Evolutionary conservation across 2,888 invertebrate species (phyloP).

Genomic region (Idaea aversata): DNA sequence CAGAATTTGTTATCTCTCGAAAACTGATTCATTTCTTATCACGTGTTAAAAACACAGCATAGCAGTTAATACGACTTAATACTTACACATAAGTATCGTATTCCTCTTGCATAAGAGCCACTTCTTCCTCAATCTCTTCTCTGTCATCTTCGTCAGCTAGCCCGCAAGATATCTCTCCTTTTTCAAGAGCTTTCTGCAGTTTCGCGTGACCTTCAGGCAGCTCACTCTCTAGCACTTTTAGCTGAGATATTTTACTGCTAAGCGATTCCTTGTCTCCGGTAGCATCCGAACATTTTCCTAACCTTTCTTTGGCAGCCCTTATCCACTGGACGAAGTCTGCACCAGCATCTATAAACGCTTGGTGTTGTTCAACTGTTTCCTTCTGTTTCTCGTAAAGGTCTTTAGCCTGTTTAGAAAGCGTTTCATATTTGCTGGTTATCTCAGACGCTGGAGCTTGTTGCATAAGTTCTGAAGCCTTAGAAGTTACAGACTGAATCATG

Average conservation of each 20-base stretch:
- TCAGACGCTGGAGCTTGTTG: slow-evolving; percentile 95
- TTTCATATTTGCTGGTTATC: slow-evolving; percentile 94
- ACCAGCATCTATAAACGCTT: slow-evolving; percentile 94
- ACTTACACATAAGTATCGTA: slow-evolving; percentile 91
- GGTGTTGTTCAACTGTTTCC: slow-evolving; percentile 93
- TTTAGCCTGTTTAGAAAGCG: slow-evolving; percentile 93
- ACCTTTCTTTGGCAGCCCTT: slow-evolving; percentile 91
- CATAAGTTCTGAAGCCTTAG: slow-evolving; percentile 95
- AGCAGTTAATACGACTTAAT: slow-evolving; percentile 14
- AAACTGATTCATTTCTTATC: background rate
- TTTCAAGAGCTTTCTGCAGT: slow-evolving; percentile 89
- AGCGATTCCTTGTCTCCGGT: slow-evolving; percentile 94
- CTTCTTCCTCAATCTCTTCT: slow-evolving; percentile 95
- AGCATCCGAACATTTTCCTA: slow-evolving; percentile 95
- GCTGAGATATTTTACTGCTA: slow-evolving; percentile 91
- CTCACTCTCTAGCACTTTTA: slow-evolving; percentile 92
- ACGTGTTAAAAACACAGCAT: background rate
- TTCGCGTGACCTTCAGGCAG: slow-evolving; percentile 91
- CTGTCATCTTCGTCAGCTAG: slow-evolving; percentile 92
- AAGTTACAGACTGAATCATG: slow-evolving; percentile 97
- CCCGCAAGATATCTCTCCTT: slow-evolving; percentile 92
- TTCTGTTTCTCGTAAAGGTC: slow-evolving; percentile 93
- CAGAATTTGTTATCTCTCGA: slow-evolving; percentile 4
- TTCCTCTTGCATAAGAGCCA: slow-evolving; percentile 93
- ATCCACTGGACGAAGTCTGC: slow-evolving; percentile 97